phyloP scores from a whole-genome alignment of 2,113 vertebrate genomes.

The Aptenodytes patagonicus region DNA sequence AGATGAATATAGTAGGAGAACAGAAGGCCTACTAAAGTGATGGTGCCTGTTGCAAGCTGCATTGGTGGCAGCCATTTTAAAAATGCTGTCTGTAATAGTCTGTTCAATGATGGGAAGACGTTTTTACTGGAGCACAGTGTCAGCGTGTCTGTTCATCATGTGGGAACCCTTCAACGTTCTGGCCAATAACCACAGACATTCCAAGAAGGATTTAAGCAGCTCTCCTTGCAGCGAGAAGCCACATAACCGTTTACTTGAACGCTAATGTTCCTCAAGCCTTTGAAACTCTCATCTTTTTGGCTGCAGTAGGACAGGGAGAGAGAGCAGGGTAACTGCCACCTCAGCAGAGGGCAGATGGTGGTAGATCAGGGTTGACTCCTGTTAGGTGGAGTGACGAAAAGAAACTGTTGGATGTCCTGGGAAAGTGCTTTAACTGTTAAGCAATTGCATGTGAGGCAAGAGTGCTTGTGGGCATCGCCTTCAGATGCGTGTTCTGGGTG shows the following conservation, averaged over 20 bases:
- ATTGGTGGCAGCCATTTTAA: background rate
- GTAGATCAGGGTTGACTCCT: background rate
- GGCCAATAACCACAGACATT: background rate
- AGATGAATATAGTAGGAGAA: background rate
- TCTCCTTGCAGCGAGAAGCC: background rate
- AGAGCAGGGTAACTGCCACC: background rate
- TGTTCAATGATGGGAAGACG: background rate
- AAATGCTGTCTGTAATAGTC: background rate
- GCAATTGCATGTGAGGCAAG: constrained; percentile 12
- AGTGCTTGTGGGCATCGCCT: background rate
- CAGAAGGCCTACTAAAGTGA: background rate
- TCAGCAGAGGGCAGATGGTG: background rate
- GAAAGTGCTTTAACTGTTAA: background rate
- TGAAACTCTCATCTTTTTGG: background rate
- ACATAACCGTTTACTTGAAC: background rate
- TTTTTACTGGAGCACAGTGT: background rate
- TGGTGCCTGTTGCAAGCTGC: background rate
- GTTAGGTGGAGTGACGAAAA: background rate
- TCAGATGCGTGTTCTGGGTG: background rate
- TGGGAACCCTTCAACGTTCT: background rate
- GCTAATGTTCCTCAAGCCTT: background rate
- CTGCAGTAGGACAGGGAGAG: background rate
- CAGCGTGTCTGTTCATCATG: rapidly evolving
- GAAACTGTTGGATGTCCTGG: background rate
- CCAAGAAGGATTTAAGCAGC: background rate